phyloP scores from a whole-genome alignment of 2,888 invertebrate species.

The Caenorhabditis sp. region DNA sequence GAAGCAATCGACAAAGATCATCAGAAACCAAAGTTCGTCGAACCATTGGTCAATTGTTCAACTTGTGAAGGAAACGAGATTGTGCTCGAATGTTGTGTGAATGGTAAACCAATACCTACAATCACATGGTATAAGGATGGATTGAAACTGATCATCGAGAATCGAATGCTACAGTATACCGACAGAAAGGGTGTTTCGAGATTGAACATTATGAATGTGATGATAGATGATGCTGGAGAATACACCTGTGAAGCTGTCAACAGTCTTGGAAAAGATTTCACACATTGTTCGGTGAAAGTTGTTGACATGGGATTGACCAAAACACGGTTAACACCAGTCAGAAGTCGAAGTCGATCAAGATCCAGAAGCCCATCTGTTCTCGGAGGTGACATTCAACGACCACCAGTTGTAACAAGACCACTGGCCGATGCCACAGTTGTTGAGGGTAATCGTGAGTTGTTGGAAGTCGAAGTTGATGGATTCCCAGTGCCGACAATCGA shows the following conservation, averaged over 20 bases:
- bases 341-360: constrained; percentile 41
- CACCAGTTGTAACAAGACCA: constrained; percentile 62
- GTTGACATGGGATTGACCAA: constrained; percentile 51
- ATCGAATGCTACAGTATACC: constrained; percentile 67
- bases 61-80: constrained; percentile 62
- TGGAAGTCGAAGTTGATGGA: constrained; percentile 66
- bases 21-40: constrained; percentile 63
- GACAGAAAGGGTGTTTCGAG: constrained; percentile 65
- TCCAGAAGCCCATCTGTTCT: constrained; percentile 42
- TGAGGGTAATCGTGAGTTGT: constrained; percentile 64
- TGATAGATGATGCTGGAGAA: constrained; percentile 64
- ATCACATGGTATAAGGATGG: constrained; percentile 69
- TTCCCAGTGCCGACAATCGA: constrained; percentile 58
- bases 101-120: constrained; percentile 55
- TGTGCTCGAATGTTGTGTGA: constrained; percentile 62
- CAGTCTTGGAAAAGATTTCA: constrained; percentile 65
- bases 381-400: constrained; percentile 39
- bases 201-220: constrained; percentile 65
- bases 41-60: constrained; percentile 62
- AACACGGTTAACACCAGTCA: constrained; percentile 41
- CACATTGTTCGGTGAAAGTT: constrained; percentile 65
- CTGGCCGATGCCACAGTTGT: constrained; percentile 64
- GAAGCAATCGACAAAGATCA: constrained; percentile 52
- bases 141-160: constrained; percentile 64
- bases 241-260: constrained; percentile 69